Conservation (phyloP, 1,140 invertebrate genomes). For the Zaprionus ghesquierei region DNA sequence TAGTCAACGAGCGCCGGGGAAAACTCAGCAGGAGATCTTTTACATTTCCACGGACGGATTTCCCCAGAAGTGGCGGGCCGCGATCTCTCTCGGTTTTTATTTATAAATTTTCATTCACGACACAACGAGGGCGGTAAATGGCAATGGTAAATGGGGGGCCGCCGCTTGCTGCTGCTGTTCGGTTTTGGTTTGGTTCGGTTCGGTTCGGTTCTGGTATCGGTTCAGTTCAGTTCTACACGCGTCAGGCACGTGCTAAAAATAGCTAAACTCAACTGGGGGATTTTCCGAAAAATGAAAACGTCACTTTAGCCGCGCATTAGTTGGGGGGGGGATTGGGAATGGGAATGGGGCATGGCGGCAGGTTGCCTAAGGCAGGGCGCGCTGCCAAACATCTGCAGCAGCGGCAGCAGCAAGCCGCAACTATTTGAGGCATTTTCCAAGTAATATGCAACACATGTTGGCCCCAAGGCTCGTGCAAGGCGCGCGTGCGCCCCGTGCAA, state of each 20-base stretch:
- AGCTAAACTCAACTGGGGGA: conserved; percentile 33
- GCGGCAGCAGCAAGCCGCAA: conserved; percentile 17
- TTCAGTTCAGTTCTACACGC: conserved; percentile 24
- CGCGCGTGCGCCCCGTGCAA: conserved; percentile 39
- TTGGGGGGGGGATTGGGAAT: conserved; percentile 3
- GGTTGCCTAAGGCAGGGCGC: not conserved
- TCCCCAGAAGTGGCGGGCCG: conserved; percentile 38
- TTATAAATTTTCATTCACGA: conserved; percentile 54
- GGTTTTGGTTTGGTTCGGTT: conserved; percentile 5
- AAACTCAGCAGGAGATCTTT: conserved; percentile 55
- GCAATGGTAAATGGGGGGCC: conserved; percentile 17
- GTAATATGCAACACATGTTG: conserved; percentile 59
- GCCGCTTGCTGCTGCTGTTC: not conserved
- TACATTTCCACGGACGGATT: conserved; percentile 53
- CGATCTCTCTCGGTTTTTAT: conserved; percentile 34
- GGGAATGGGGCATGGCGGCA: not conserved
- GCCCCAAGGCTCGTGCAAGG: not conserved
- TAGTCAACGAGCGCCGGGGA: conserved; percentile 21
- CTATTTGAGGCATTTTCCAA: conserved; percentile 53
- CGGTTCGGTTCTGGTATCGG: conserved; percentile 1
- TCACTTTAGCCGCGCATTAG: conserved; percentile 48
- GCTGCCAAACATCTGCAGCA: conserved; percentile 45
- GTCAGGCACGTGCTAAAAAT: conserved; percentile 43
- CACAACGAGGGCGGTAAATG: conserved; percentile 42
- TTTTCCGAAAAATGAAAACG: conserved; percentile 58